Percentiles rank a stretch among this genome's conserved stretches.
Conservation (phyloP, 2,888 invertebrate genomes). For the Perithous albicinctus region DNA sequence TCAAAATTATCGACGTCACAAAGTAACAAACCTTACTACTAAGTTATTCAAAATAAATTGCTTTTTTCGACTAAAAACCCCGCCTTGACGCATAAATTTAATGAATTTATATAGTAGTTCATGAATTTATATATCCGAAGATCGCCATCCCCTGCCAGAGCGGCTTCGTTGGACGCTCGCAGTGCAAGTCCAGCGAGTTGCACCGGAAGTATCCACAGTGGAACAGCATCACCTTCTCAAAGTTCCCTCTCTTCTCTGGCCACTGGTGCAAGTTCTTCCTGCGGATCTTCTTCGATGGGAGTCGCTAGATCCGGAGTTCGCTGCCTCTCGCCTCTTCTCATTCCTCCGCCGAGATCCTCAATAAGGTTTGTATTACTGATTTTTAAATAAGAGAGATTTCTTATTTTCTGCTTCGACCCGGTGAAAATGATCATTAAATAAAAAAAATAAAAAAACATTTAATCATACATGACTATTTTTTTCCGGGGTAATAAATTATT, state of each 20-base stretch:
- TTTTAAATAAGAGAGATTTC: not conserved
- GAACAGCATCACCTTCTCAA: conserved; percentile 89
- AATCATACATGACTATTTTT: too few relatives aligned
- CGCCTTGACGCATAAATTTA: too few relatives aligned
- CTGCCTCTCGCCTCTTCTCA: conserved; percentile 91
- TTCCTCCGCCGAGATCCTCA: conserved; percentile 88
- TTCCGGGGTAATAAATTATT: too few relatives aligned
- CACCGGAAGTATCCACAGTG: conserved; percentile 82
- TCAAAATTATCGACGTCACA: too few relatives aligned
- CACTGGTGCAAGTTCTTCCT: conserved; percentile 82
- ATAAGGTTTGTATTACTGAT: conserved; percentile 75
- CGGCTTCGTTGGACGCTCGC: conserved; percentile 91
- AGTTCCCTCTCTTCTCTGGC: conserved; percentile 89
- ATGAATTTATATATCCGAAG: conserved; percentile 77
- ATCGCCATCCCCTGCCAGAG: conserved; percentile 92
- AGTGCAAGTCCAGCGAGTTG: conserved; percentile 87
- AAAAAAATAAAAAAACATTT: too few relatives aligned
- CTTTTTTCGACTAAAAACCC: too few relatives aligned
- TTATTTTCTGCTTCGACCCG: too few relatives aligned
- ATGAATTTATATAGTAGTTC: not conserved
- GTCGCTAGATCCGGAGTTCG: conserved; percentile 82
- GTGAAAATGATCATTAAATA: too few relatives aligned
- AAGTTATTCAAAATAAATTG: too few relatives aligned
- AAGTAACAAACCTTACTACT: too few relatives aligned
- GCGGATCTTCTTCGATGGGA: conserved; percentile 76